Base-by-base conservation (phyloP, 2,888 invertebrate species). In the Plutella xylostella region DNA sequence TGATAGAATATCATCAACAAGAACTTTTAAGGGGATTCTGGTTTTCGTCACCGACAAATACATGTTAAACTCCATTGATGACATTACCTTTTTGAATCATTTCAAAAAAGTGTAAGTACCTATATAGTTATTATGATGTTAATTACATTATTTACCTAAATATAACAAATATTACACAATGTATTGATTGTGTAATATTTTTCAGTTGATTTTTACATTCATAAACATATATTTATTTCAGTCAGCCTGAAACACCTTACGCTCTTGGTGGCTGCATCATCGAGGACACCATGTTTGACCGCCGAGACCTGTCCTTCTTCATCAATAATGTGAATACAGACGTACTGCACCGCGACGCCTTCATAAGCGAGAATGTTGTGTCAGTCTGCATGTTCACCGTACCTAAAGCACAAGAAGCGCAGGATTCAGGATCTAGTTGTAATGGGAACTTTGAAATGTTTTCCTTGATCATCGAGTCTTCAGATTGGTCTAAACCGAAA, bases 261-360 rank as follows among this genome's bases (percentile, higher is more conserved):
- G 84, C 84, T 4, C 57, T 84, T 33, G 85, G 78, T 15, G 85
- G 85, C 7, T 84, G 84, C 54, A 68, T 79, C 14, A 68, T 83
- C 12, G 78, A 82, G 48, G 83, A 77, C 47, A 70, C 72, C 30
- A 59, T 72, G 28, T 59, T 55, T 43, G 61, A 67, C 25, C 51
- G 57, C 18, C 57, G 49, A 48, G 69, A 80, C 47, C 58, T 79
- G 31, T 56, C 58, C 20, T 51, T 55, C 4, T 58, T 78, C 30
- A 60, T 79, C n/a, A 57, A 68, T 2, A 55, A 58, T 11, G 50
- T 67, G 0, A 74, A 74, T 14, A 21, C 17, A 11, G 40, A 42
- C 48, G 55, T 60, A 25, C 57, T 56, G 33, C 59, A 59, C 39
- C 45, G 41, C 2, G 44, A 42, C 18, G 66, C 68, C 6, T 70